Percentiles rank a stretch among this genome's conserved stretches.
phyloP scores from a whole-genome alignment of 2,113 vertebrate species.

The Paracanthobrama guichenoti region DNA sequence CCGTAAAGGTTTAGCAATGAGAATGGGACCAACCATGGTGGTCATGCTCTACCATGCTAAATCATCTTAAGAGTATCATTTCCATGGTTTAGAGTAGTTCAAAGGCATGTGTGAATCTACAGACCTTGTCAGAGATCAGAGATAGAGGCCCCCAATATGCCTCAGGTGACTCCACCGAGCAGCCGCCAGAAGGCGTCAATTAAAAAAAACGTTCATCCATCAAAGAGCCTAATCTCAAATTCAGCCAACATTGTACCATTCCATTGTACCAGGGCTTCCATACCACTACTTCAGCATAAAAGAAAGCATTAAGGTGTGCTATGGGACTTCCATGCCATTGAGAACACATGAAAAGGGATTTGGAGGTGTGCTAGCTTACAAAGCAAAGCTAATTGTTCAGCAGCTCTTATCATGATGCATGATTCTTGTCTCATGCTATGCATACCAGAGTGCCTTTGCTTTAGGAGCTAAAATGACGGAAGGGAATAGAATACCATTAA shows the following conservation, averaged over 20 bases:
- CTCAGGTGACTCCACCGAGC: conserved; percentile 64
- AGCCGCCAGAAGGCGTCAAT: conserved; percentile 61
- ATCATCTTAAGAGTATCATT: conserved; percentile 7
- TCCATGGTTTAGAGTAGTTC: conserved; percentile 31
- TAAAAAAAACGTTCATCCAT: conserved; percentile 74
- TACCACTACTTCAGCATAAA: conserved; percentile 69
- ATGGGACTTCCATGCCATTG: conserved; percentile 45
- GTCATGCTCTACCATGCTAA: conserved; percentile 21
- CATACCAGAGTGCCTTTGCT: conserved; percentile 20
- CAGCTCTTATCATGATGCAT: conserved; percentile 16
- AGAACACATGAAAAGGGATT: conserved; percentile 42
- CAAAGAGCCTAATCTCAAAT: conserved; percentile 71
- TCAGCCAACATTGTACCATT: conserved; percentile 62
- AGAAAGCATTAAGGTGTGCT: conserved; percentile 50
- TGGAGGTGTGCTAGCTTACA: conserved; percentile 44
- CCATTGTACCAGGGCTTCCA: conserved; percentile 71
- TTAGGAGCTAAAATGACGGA: conserved; percentile 40
- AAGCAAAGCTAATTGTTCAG: conserved; percentile 45
- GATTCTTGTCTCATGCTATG: conserved; percentile 4
- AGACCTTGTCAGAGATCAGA: conserved; percentile 46
- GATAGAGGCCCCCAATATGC: conserved; percentile 42
- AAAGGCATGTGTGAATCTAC: conserved; percentile 36
- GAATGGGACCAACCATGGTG: conserved; percentile 8
- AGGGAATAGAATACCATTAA: conserved; percentile 27
- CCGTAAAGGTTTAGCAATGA: conserved; percentile 15